A percentile compares a stretch with the other conserved stretches of the same genome.
These are phyloP conservation scores for Bujurquina vittata DNA, from an alignment of 2,113 vertebrate species.

Conservation along the genomic window DNA sequence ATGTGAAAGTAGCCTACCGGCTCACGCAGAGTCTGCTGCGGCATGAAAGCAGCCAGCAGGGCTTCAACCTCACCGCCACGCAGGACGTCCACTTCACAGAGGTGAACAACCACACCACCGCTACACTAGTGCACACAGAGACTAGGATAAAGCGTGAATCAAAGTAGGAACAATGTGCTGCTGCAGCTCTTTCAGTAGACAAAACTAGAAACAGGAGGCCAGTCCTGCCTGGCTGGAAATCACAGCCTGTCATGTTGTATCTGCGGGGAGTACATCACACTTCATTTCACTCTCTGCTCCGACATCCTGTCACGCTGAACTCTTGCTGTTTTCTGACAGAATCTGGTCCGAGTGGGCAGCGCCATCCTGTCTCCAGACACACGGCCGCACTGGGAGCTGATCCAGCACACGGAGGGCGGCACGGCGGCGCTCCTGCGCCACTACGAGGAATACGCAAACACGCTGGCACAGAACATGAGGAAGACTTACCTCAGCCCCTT, in stretches of 20 bases:
- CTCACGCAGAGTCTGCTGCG: slow-evolving; percentile 86
- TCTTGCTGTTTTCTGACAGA: slow-evolving; percentile 76
- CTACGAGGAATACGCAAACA: slow-evolving; percentile 91
- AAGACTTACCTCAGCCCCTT: slow-evolving; percentile 97
- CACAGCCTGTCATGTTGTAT: slow-evolving; percentile 7
- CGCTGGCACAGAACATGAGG: slow-evolving; percentile 94
- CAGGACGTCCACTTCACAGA: slow-evolving; percentile 95
- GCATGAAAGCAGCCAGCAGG: slow-evolving; percentile 88
- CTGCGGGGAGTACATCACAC: slow-evolving; percentile 30
- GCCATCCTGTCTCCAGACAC: slow-evolving; percentile 86
- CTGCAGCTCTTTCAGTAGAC: neutral
- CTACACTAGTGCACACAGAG: neutral
- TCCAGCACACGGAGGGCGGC: slow-evolving; percentile 92
- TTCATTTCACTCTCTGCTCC: slow-evolving; percentile 3
- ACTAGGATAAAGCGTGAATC: neutral
- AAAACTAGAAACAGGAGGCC: neutral
- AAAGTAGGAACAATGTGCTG: neutral
- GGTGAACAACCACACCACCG: slow-evolving; percentile 72
- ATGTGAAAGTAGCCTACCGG: slow-evolving; percentile 88
- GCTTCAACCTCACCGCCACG: slow-evolving; percentile 91
- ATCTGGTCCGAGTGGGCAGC: slow-evolving; percentile 91
- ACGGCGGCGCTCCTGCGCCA: slow-evolving; percentile 87
- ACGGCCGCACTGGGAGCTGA: slow-evolving; percentile 91
- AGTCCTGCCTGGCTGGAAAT: neutral
- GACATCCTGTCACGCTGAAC: slow-evolving; percentile 26